Evolutionary conservation across 2,797 vertebrate species (phyloP).

Genomic region (Linurgus olivaceus): DNA sequence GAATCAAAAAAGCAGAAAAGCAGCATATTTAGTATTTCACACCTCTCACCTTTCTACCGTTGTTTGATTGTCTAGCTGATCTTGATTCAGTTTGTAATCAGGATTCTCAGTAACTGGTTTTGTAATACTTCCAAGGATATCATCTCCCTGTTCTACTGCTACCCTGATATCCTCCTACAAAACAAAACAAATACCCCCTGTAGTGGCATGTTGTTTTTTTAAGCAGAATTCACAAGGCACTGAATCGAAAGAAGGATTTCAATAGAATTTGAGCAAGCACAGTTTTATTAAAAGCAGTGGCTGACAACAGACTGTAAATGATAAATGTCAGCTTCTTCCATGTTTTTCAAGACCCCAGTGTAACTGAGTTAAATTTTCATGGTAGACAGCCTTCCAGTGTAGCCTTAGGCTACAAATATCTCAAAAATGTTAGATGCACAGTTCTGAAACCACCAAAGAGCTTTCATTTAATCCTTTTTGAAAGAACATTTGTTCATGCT

Average conservation of each 20-base stretch:
- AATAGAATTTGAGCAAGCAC: background rate
- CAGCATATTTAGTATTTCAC: background rate
- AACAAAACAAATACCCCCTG: background rate
- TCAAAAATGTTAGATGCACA: background rate
- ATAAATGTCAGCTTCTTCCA: background rate
- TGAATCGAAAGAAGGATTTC: background rate
- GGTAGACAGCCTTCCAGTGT: background rate
- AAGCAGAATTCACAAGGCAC: background rate
- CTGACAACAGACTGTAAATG: background rate
- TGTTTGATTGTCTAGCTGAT: slow-evolving; percentile 90
- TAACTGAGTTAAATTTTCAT: background rate
- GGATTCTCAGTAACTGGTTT: slow-evolving; percentile 84
- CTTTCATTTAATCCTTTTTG: background rate
- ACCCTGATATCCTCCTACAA: slow-evolving; percentile 86
- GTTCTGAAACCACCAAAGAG: background rate
- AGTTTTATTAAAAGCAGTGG: background rate
- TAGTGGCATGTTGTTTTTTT: background rate
- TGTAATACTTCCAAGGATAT: slow-evolving; percentile 86
- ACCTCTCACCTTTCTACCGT: slow-evolving; percentile 89
- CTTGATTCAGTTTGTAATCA: slow-evolving; percentile 89
- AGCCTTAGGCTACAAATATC: background rate
- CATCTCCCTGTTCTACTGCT: slow-evolving; percentile 83
- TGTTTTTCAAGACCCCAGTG: background rate
- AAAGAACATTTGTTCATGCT: background rate
- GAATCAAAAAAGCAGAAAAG: background rate